A percentile compares a stretch with the other conserved stretches of the same genome.
These are phyloP conservation scores for Drosophila suzukii DNA, from an alignment of 1,140 invertebrate species.

Conservation along the genomic window DNA sequence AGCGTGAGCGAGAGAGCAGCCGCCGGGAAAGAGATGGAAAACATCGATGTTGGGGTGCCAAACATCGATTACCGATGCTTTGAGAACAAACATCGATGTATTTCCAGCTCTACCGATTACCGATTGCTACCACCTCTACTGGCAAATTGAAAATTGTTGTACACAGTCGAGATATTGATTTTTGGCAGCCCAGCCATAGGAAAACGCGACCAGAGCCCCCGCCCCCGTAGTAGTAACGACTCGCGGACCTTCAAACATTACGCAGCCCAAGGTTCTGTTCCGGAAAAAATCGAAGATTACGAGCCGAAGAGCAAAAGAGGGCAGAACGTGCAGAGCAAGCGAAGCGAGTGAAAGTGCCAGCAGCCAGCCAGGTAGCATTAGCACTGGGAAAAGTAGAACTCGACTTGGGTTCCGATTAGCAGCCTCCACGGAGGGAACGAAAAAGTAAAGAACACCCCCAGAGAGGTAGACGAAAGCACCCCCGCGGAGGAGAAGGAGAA, in stretches of 20 bases:
- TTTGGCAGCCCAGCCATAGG: slow-evolving; percentile 37
- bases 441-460: slow-evolving; percentile 14
- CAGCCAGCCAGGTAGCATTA: slow-evolving; percentile 6
- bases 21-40: too few relatives aligned
- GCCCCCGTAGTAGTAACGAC: slow-evolving; percentile 73
- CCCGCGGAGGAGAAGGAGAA: slow-evolving; percentile 25
- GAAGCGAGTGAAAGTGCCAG: slow-evolving; percentile 74
- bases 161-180: slow-evolving; percentile 74
- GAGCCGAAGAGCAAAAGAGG: slow-evolving; percentile 16
- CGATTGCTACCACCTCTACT: neutral
- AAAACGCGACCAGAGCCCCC: slow-evolving; percentile 45
- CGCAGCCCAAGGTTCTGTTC: slow-evolving; percentile 67
- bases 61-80: too few relatives aligned
- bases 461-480: slow-evolving; percentile 11
- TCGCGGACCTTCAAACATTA: slow-evolving; percentile 76
- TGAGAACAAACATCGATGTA: too few relatives aligned
- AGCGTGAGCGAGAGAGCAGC: too few relatives aligned
- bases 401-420: slow-evolving; percentile 33
- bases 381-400: slow-evolving; percentile 40
- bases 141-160: slow-evolving; percentile 57
- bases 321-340: slow-evolving; percentile 67
- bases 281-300: slow-evolving; percentile 39
- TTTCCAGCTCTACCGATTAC: too few relatives aligned
- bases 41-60: too few relatives aligned
- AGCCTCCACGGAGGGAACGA: slow-evolving; percentile 39